Evolutionary conservation across 2,797 vertebrate genomes (phyloP).

Genomic region (Acipenser oxyrinchus): DNA sequence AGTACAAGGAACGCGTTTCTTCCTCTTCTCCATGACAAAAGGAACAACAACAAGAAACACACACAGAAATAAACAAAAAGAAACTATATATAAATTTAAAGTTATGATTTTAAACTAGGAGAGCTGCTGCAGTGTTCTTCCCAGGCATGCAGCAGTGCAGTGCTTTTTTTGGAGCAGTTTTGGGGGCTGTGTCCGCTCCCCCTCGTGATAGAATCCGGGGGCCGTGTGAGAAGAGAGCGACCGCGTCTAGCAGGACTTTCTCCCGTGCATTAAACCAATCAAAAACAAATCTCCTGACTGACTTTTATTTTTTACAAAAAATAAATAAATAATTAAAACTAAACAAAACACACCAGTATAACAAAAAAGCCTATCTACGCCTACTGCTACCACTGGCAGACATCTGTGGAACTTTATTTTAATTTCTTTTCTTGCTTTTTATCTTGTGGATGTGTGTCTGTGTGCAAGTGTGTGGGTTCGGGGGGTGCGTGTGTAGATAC

Average conservation of each 20-base stretch:
- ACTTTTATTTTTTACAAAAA: constrained; percentile 28
- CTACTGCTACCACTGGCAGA: constrained; percentile 19
- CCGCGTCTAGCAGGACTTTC: neutral
- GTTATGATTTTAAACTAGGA: constrained; percentile 21
- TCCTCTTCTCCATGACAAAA: constrained; percentile 9
- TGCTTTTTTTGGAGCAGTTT: neutral
- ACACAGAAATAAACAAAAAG: constrained; percentile 20
- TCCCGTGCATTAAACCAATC: neutral
- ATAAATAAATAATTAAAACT: constrained; percentile 22
- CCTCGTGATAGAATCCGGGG: neutral
- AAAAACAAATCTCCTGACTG: constrained; percentile 10
- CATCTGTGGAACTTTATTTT: constrained; percentile 23
- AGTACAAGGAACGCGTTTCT: constrained; percentile 22
- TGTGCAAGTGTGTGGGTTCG: constrained; percentile 2
- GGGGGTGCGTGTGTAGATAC: neutral
- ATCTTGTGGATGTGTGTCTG: constrained; percentile 16
- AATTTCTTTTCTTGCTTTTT: constrained; percentile 6
- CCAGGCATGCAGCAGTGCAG: neutral
- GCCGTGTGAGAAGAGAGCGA: neutral
- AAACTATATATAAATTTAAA: constrained; percentile 36
- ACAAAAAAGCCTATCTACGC: constrained; percentile 5
- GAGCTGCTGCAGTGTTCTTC: neutral
- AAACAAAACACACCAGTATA: constrained; percentile 11
- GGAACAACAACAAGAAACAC: constrained; percentile 17
- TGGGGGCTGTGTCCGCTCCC: neutral